Conservation (phyloP, 30 jellyfish, hydroid and myxozoan species). For the Aurelia aurita region DNA sequence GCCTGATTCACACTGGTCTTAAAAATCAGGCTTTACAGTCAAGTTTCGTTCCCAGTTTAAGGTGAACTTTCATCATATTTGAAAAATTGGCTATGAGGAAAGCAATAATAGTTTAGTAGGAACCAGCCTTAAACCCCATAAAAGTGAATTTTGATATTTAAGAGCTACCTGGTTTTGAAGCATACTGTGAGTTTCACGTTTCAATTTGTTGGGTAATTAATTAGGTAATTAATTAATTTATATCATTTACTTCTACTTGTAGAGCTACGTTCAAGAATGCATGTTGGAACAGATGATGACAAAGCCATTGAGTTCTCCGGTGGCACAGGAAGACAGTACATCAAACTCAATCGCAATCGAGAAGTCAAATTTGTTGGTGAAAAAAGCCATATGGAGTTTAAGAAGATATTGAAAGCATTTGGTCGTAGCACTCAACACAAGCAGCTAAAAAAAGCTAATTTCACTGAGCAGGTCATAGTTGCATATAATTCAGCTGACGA, state of each 20-base stretch:
- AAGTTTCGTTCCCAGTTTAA: too few relatives aligned
- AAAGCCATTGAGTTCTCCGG: slow-evolving; percentile 23
- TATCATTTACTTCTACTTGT: neutral
- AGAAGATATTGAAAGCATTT: slow-evolving; percentile 14
- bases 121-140: too few relatives aligned
- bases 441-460: slow-evolving; percentile 7
- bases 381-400: neutral
- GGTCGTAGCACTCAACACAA: neutral
- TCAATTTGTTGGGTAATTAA: too few relatives aligned
- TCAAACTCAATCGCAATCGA: neutral
- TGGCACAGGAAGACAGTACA: slow-evolving; percentile 35
- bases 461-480: slow-evolving; percentile 9
- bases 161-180: neutral
- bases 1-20: too few relatives aligned
- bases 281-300: slow-evolving; percentile 30
- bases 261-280: slow-evolving; percentile 38
- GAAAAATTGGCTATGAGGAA: too few relatives aligned
- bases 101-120: too few relatives aligned
- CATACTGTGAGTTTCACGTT: neutral
- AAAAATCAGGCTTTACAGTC: too few relatives aligned
- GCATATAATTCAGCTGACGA: slow-evolving; percentile 26
- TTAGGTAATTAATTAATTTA: neutral
- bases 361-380: slow-evolving; percentile 35
- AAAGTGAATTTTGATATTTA: too few relatives aligned
- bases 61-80: too few relatives aligned